Conservation (phyloP, 2,888 invertebrate species). For the Morpho helenor region DNA sequence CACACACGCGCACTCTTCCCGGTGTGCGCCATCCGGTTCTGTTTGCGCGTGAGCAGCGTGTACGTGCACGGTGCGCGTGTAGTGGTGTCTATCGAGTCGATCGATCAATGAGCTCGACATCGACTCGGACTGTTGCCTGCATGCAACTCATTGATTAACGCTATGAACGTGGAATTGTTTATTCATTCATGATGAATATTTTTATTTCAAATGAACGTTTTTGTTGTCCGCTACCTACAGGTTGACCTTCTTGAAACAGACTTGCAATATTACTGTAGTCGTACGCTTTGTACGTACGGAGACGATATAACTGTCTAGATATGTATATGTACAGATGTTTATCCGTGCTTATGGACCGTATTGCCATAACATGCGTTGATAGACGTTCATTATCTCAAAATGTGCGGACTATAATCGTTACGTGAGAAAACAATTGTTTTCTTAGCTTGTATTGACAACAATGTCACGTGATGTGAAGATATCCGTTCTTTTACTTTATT, state of each 20-base stretch:
- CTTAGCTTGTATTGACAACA: neutral
- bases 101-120: constrained; percentile 78
- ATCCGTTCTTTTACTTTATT: no score
- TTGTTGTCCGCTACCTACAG: constrained; percentile 44
- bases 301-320: constrained; percentile 2
- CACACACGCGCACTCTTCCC: constrained; percentile 42
- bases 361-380: constrained; percentile 7
- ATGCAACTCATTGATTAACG: constrained; percentile 79
- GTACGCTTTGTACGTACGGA: constrained; percentile 6
- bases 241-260: constrained; percentile 37
- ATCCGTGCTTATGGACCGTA: constrained; percentile 7
- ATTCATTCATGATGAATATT: constrained; percentile 76
- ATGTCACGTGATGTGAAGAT: neutral
- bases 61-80: constrained; percentile 46
- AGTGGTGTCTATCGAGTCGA: constrained; percentile 63
- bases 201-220: constrained; percentile 63
- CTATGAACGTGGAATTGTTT: constrained; percentile 77
- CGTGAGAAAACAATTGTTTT: constrained; percentile 17
- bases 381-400: constrained; percentile 3
- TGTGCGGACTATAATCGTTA: constrained; percentile 3
- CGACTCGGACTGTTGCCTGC: constrained; percentile 68
- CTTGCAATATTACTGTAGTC: constrained; percentile 25
- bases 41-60: constrained; percentile 53
- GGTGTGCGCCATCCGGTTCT: constrained; percentile 75
- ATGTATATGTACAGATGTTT: neutral